A percentile compares a stretch with the other conserved stretches of the same genome.
phyloP scores from a whole-genome alignment of 2,113 vertebrate species.

The Larimichthys crocea region DNA sequence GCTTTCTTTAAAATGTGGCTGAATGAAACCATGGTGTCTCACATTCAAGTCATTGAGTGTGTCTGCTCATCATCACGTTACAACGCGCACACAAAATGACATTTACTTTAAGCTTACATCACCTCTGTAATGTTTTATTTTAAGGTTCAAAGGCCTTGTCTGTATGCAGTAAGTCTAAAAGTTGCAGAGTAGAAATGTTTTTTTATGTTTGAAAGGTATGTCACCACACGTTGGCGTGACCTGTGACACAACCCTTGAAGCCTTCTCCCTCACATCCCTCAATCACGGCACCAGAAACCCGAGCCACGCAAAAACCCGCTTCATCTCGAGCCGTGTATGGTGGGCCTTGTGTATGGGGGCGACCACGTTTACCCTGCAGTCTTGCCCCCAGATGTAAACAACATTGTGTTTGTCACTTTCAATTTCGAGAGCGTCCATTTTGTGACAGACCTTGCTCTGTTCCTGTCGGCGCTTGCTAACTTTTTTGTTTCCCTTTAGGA shows the following conservation, averaged over 20 bases:
- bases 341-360: constrained; percentile 58
- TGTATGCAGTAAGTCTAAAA: constrained; percentile 29
- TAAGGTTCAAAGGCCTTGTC: constrained; percentile 58
- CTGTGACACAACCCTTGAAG: constrained; percentile 68
- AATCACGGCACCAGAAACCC: constrained; percentile 73
- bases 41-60: constrained; percentile 20
- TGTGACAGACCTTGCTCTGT: constrained; percentile 77
- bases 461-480: constrained; percentile 59
- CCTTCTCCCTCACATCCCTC: constrained; percentile 55
- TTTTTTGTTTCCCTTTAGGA: constrained; percentile 73
- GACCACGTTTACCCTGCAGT: constrained; percentile 16
- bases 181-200: constrained; percentile 31
- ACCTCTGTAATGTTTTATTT: constrained; percentile 69
- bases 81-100: constrained; percentile 37
- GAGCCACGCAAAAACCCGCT: constrained; percentile 57
- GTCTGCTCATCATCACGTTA: constrained; percentile 70
- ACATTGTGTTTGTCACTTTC: constrained; percentile 81
- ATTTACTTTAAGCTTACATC: constrained; percentile 62
- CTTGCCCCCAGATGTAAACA: constrained; percentile 71
- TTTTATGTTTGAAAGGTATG: constrained; percentile 77
- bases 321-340: constrained; percentile 46
- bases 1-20: constrained; percentile 26
- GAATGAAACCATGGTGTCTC: constrained; percentile 22
- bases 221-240: constrained; percentile 74
- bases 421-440: constrained; percentile 72